Evolutionary conservation across 64 coral and sea anemone genomes (phyloP).

Genomic region (Acropora yongei): DNA sequence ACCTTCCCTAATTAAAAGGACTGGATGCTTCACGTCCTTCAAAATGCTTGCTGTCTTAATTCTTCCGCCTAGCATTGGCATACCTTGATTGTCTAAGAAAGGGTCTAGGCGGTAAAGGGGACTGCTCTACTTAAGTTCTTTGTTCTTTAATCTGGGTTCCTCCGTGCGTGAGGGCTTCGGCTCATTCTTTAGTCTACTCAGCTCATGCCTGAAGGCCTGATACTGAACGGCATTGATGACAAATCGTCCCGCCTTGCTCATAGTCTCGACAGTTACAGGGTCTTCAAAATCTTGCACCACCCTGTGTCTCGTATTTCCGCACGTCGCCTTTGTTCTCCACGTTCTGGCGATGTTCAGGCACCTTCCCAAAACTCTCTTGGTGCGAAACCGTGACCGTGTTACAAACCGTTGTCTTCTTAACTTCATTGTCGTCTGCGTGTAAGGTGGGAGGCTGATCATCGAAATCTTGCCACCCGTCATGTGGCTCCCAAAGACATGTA

Average conservation of each 20-base stretch:
- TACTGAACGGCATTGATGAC: neutral
- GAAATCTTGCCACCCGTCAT: too few relatives aligned
- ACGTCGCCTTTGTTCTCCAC: neutral
- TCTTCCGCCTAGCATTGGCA: neutral
- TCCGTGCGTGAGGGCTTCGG: neutral
- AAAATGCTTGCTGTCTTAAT: neutral
- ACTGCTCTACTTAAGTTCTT: neutral
- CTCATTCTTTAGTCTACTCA: neutral
- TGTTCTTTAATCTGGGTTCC: neutral
- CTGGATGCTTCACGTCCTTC: neutral
- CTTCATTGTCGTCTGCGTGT: too few relatives aligned
- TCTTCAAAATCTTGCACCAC: neutral
- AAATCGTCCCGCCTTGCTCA: neutral
- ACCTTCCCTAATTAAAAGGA: neutral
- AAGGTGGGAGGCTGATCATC: too few relatives aligned
- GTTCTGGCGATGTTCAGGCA: too few relatives aligned
- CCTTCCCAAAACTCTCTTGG: too few relatives aligned
- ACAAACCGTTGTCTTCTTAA: too few relatives aligned
- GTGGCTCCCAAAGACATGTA: too few relatives aligned
- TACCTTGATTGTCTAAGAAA: neutral
- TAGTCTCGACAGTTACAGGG: neutral
- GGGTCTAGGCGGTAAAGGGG: conserved; percentile 1
- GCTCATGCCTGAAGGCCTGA: neutral
- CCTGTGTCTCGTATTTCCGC: neutral
- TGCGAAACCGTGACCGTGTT: too few relatives aligned